Base-by-base conservation (phyloP, 2,797 vertebrate genomes). In the Rhincodon typus region DNA sequence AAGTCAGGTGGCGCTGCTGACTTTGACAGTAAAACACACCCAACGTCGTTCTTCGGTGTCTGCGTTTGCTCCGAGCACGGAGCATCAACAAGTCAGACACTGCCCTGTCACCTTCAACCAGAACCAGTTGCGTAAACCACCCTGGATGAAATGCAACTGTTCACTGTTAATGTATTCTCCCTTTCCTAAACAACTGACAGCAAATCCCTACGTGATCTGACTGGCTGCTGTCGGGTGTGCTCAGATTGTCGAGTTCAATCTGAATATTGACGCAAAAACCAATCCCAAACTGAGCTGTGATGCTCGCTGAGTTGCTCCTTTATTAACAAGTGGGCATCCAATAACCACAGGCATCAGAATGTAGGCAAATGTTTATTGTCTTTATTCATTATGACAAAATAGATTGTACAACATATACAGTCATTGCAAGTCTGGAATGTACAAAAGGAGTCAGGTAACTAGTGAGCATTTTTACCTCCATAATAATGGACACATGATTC, bases 381-480 rank as follows among this genome's bases (percentile, higher is more conserved):
- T 69, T 93, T 42, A 67, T 42, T n/a, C 38, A 93, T 93, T 93
- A 93, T 93, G 90, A 69, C 67, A 93, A 93, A 69, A 93, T 69
- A 69, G 67, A 93, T 93, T 93, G 90, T 38, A 93, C 90, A 38
- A 69, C 62, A 93, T 91, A 67, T 93, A 93, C 62, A 93, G 34
- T 34, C 62, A 93, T 93, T 67, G 62, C 66, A 69, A 93, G 90
- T 69, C 90, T 69, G 90, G 23, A 90, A 93, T 66, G 90, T 93
- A 93, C 90, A 93, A 67, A 23, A 93, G 90, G 38, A 69, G 38
- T 93, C 62, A 23, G 90, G 66, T 93, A 69, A 93, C 66, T 93
- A 93, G 62, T 69, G 66, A 93, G 38, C 90, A 93, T 69, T 25
- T 93, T 38, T 23, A 69, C 23, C 66, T 69, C 66, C 90, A 93